Percentiles rank a stretch among this genome's conserved stretches.
Conservation (phyloP, 2,888 invertebrate species). For the Argyresthia goedartella region DNA sequence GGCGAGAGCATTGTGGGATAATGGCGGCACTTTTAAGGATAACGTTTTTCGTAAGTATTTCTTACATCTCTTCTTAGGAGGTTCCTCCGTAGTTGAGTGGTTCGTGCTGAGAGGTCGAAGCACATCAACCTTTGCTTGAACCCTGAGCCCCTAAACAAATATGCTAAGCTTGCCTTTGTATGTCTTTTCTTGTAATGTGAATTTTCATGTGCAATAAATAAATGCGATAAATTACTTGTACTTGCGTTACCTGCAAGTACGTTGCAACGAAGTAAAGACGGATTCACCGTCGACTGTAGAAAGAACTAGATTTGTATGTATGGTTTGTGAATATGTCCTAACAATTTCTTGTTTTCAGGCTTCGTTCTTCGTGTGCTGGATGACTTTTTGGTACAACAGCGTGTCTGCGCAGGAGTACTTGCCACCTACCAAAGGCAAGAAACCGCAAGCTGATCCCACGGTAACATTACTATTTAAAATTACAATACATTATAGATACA, state of each 20-base stretch:
- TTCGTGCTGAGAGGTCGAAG: neutral
- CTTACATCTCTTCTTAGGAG: neutral
- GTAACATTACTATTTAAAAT: conserved; percentile 19
- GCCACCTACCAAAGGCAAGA: conserved; percentile 51
- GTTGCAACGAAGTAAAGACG: too few species aligned
- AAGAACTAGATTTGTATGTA: neutral
- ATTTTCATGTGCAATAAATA: too few species aligned
- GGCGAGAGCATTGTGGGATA: neutral
- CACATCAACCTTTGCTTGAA: neutral
- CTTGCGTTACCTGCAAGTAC: too few species aligned
- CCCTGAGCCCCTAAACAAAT: neutral
- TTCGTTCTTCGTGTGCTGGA: conserved; percentile 29
- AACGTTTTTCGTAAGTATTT: conserved; percentile 35
- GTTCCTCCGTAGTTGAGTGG: neutral
- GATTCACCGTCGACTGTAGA: neutral
- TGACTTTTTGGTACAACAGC: conserved; percentile 39
- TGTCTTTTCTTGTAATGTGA: neutral
- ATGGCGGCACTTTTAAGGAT: conserved; percentile 22
- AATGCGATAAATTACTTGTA: too few species aligned
- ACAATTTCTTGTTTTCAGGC: conserved; percentile 21
- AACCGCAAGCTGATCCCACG: conserved; percentile 30
- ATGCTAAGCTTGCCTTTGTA: neutral
- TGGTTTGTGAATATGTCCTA: neutral
- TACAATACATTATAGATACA: neutral
- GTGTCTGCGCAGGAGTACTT: conserved; percentile 58